Evolutionary conservation across 2,888 invertebrate species (phyloP).

Genomic region (Eurytoma californica): DNA sequence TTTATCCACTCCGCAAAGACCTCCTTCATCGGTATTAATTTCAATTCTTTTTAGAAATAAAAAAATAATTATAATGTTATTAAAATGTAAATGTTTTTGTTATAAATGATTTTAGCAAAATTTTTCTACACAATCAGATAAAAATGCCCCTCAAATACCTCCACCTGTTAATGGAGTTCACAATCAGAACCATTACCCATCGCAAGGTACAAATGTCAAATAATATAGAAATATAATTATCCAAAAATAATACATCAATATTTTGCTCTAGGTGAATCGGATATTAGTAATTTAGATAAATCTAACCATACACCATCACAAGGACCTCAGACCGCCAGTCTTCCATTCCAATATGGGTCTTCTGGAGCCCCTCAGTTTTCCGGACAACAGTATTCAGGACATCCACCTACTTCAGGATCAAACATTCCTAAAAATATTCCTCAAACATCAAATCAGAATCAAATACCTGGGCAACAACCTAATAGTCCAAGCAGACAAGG

Average conservation of each 20-base stretch:
- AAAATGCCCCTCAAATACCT: slow-evolving; percentile 58
- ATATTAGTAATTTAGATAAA: slow-evolving; percentile 1
- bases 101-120: slow-evolving; percentile 51
- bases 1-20: slow-evolving; percentile 62
- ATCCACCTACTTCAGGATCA: slow-evolving; percentile 2
- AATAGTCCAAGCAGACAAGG: neutral
- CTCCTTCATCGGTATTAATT: slow-evolving; percentile 59
- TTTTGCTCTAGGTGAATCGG: slow-evolving; percentile 5
- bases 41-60: slow-evolving; percentile 22
- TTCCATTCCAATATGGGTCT: slow-evolving; percentile 40
- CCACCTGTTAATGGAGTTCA: slow-evolving; percentile 65
- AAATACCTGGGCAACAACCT: slow-evolving; percentile 29
- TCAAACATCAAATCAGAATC: slow-evolving; percentile 20
- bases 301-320: slow-evolving; percentile 14
- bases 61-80: neutral
- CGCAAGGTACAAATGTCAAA: slow-evolving; percentile 38
- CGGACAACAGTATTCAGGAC: slow-evolving; percentile 52
- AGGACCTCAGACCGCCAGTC: slow-evolving; percentile 39
- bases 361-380: slow-evolving; percentile 51
- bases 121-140: slow-evolving; percentile 60
- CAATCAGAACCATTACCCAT: slow-evolving; percentile 52
- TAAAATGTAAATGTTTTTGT: neutral
- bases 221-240: neutral
- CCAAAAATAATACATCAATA: neutral
- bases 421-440: slow-evolving; percentile 38